These are phyloP conservation scores for Cordilura impudica DNA, from an alignment of 2,888 invertebrate species.

Conservation along the genomic window DNA sequence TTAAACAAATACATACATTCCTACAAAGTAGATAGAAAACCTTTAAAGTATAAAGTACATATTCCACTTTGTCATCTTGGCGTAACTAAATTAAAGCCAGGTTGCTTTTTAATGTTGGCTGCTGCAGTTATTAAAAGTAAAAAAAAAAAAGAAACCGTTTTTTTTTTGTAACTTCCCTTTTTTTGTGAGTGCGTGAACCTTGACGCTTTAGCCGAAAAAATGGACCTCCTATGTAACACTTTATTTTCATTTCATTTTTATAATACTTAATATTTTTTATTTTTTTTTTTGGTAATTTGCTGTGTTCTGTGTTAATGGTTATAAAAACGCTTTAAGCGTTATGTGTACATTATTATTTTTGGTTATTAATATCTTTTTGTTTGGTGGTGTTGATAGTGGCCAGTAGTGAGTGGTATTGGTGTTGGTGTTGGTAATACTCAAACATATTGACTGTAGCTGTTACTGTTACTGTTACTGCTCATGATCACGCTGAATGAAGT, in stretches of 20 bases:
- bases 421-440: constrained; percentile 22
- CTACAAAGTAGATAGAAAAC: neutral
- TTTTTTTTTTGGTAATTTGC: constrained; percentile 39
- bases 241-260: constrained; percentile 7
- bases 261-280: neutral
- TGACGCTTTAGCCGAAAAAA: constrained; percentile 61
- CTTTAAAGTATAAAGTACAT: neutral
- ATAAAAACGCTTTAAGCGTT: constrained; percentile 67
- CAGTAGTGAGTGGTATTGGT: neutral
- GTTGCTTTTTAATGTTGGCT: constrained; percentile 68
- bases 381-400: constrained; percentile 17
- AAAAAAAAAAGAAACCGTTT: constrained; percentile 33
- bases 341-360: constrained; percentile 29
- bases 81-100: constrained; percentile 77
- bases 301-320: constrained; percentile 57
- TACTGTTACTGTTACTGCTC: neutral
- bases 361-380: constrained; percentile 59
- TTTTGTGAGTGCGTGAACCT: constrained; percentile 60
- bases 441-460: neutral
- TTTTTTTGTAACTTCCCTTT: constrained; percentile 33
- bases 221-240: constrained; percentile 65
- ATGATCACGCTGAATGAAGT: constrained; percentile 9
- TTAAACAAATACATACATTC: constrained; percentile 26
- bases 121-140: constrained; percentile 48
- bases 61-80: constrained; percentile 77